These are phyloP conservation scores for Protomyctophum bolini DNA, from an alignment of 2,113 vertebrate genomes.

Conservation along the genomic window DNA sequence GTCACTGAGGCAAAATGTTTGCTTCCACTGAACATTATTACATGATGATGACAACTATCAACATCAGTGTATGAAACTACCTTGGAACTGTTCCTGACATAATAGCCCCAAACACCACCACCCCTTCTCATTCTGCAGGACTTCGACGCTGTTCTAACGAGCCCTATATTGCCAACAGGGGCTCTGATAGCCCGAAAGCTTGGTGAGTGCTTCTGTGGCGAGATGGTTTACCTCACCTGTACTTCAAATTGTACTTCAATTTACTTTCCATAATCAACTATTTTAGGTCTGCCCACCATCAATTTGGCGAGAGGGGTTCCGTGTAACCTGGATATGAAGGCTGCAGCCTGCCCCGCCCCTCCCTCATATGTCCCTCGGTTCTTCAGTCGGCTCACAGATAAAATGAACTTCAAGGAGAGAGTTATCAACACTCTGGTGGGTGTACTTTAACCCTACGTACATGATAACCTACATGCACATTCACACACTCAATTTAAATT, in stretches of 20 bases:
- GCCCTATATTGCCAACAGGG: constrained; percentile 70
- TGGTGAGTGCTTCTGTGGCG: constrained; percentile 61
- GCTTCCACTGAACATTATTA: not conserved
- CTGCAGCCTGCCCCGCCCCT: constrained; percentile 73
- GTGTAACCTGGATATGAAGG: constrained; percentile 56
- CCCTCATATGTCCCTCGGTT: constrained; percentile 79
- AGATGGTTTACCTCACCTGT: not conserved
- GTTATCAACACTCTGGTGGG: constrained; percentile 76
- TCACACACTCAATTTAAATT: not conserved
- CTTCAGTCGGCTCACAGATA: constrained; percentile 76
- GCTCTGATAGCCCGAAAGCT: constrained; percentile 63
- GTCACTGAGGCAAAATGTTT: not conserved
- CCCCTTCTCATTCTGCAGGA: constrained; percentile 37
- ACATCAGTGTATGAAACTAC: too few relatives aligned
- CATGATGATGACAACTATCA: not conserved
- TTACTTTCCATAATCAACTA: not conserved
- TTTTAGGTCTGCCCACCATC: constrained; percentile 63
- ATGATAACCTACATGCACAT: not conserved
- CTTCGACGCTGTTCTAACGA: constrained; percentile 76
- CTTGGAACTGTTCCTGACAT: too few relatives aligned
- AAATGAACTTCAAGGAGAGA: constrained; percentile 83
- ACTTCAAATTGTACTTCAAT: not conserved
- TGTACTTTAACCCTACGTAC: not conserved
- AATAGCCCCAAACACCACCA: too few relatives aligned
- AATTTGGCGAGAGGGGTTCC: constrained; percentile 76